Evolutionary conservation across 2,888 invertebrate species (phyloP).

Genomic region (Pollenia amentaria): DNA sequence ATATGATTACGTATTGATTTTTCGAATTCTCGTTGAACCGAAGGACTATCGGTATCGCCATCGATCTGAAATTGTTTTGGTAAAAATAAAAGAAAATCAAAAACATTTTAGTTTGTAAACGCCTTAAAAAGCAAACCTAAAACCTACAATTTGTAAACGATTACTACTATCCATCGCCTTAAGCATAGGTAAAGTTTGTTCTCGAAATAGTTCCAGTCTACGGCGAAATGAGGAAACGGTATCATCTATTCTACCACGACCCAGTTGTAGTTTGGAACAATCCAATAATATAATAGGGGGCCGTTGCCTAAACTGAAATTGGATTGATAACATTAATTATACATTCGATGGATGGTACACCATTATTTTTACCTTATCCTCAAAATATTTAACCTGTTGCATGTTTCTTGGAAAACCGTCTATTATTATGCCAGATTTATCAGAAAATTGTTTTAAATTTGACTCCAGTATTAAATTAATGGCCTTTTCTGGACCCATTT

Average conservation of each 20-base stretch:
- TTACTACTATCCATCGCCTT: constrained; percentile 92
- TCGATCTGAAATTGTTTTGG: constrained; percentile 87
- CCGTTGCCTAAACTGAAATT: constrained; percentile 89
- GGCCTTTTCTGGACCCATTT: constrained; percentile 92
- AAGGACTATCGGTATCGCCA: constrained; percentile 92
- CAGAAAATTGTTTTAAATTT: constrained; percentile 87
- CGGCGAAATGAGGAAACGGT: constrained; percentile 93
- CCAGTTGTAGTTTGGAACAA: constrained; percentile 95
- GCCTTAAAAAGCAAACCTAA: not conserved
- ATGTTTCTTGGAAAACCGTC: constrained; percentile 98
- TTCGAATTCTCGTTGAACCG: constrained; percentile 92
- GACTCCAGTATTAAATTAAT: constrained; percentile 91
- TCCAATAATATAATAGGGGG: constrained; percentile 94
- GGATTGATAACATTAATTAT: constrained; percentile 54
- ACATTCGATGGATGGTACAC: not conserved
- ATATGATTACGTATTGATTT: constrained; percentile 89
- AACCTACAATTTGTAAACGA: constrained; percentile 92
- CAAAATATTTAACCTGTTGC: constrained; percentile 94
- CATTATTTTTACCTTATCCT: constrained; percentile 89
- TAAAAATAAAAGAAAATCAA: not conserved
- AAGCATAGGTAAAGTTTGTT: constrained; percentile 94
- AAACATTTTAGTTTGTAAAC: not conserved
- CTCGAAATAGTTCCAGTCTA: constrained; percentile 93
- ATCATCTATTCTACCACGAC: constrained; percentile 93
- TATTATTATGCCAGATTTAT: constrained; percentile 92